Evolutionary conservation across 2,797 vertebrate species (phyloP), one percentile per base, ranked within the genome.

Genomic region (Coregonus suidteri): DNA sequence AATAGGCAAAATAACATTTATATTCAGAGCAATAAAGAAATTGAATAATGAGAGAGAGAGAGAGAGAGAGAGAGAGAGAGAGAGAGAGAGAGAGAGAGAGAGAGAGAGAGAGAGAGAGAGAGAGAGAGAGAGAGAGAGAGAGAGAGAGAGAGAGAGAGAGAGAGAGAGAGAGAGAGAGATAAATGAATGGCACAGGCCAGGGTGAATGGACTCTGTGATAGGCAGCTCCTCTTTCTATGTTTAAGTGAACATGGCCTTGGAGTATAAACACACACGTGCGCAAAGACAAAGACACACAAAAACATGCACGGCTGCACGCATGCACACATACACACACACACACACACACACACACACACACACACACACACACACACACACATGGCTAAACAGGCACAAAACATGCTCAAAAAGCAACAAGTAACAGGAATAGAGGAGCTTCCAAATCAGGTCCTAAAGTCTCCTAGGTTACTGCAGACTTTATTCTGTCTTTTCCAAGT

Each of bases 121-220:
- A 31, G 52, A 16, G 3, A 54, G 14, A 59, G 71, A 76, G 73
- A 71, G 65, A 41, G 75, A 9, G 18, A 9, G 69, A 4, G 69
- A 47, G n/a, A 14, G 68, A 4, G 41, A 41, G 69, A 0, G 41
- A n/a, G 7, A 20, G 69, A 20, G 37, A 14, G 41, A 6, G 31
- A 41, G 6, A 30, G 6, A n/a, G 18, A 70, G 68, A 73, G 16
- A 34, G 14, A 9, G 0, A 68, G 66, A 35, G 30, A 6, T 1
- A 18, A 72, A 41, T 14, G 69, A 69, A 13, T 13, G 6, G 13
- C 30, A 41, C 71, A 79, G 77, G 67, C 77, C 67, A 65, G 72
- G 67, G 51, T 87, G 89, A 92, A 87, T 87, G 81, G 82, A 72
- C 78, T 88, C 88, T 91, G 88, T 92, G 86, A 85, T 78, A 51